Evolutionary conservation across 2,113 vertebrate genomes (phyloP), one percentile per base, ranked within the genome.

Genomic region (Pipa parva): DNA sequence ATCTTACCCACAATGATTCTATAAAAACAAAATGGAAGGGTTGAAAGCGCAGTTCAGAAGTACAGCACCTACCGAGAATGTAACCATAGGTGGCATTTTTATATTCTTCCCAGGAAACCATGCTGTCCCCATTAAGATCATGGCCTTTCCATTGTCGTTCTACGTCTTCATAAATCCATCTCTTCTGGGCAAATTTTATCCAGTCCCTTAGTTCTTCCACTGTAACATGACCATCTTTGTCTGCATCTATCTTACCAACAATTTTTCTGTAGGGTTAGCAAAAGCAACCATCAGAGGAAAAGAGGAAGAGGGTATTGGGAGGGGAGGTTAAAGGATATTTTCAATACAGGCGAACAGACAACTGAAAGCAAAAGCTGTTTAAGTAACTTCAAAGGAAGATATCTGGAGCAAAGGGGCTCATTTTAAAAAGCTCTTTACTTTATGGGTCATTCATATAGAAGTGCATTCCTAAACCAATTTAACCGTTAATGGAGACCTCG

Each of bases 11-110:
- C 87, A 73, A 91, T 88, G 79, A 85, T 66, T 83, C 89, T 92
- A 85, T 74, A 79, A 59, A 81, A 62, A 81, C 82, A 80, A 85
- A 84, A 87, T 68, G 79, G 83, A 72, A 73, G 2, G 4, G 62
- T 80, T 76, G 80, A 81, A 58, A 77, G 73, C 29, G 59, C 63
- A 70, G 3, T 76, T 79, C 1, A 27, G 75, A 54, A 8, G 63
- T 7, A 36, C 61, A 73, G 60, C 72, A 67, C 85, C 57, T 91
- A 99, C 97, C 95, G 62, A 97, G 78, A 74, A 94, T 88, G 79
- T 93, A 95, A 74, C 97, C 93, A 69, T 98, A 99, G 72, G 95
- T 97, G 84, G 95, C 95, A 65, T 99, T 99, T 84, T 90, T 97
- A 75, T 99, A 99, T 45, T 99, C 97, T 60, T 97, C 95, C 97